Percentiles rank a stretch among this genome's conserved stretches.
Evolutionary conservation across 2,797 vertebrate species (phyloP).

Genomic region (Periparus ater): DNA sequence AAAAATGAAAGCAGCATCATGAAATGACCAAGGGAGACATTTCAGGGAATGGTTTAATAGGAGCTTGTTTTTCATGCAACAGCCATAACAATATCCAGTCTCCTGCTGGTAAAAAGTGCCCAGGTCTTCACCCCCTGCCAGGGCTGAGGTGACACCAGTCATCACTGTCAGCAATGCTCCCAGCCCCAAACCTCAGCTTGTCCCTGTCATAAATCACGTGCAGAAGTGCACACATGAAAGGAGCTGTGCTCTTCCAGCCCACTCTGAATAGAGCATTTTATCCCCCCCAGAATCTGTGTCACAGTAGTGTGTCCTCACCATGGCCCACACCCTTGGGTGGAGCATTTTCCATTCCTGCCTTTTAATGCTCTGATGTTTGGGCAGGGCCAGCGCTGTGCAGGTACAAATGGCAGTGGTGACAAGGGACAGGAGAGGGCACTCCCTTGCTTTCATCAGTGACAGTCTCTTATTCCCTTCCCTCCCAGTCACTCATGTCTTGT

Average conservation of each 20-base stretch:
- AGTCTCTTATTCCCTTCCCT: background rate
- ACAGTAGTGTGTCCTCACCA: background rate
- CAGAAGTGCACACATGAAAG: background rate
- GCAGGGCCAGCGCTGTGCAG: fast-evolving
- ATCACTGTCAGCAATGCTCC: background rate
- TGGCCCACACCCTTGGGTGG: background rate
- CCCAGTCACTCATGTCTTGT: background rate
- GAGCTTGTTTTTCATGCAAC: constrained; percentile 19
- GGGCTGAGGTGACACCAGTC: background rate
- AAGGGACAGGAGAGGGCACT: constrained; percentile 29
- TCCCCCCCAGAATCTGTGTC: fast-evolving
- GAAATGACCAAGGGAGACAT: constrained; percentile 33
- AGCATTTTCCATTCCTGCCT: background rate
- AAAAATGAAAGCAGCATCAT: background rate
- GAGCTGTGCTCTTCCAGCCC: background rate
- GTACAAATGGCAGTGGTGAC: background rate
- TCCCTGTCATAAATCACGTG: fast-evolving
- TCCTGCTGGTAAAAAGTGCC: background rate
- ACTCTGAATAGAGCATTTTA: background rate
- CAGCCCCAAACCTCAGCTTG: background rate
- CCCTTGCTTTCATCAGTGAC: background rate
- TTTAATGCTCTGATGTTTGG: background rate
- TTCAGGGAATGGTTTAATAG: constrained; percentile 24
- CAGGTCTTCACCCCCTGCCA: background rate
- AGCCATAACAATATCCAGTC: background rate